Evolutionary conservation across 2,888 invertebrate genomes (phyloP), one percentile per base, ranked within the genome.

Genomic region (Eumerus sabulonum): DNA sequence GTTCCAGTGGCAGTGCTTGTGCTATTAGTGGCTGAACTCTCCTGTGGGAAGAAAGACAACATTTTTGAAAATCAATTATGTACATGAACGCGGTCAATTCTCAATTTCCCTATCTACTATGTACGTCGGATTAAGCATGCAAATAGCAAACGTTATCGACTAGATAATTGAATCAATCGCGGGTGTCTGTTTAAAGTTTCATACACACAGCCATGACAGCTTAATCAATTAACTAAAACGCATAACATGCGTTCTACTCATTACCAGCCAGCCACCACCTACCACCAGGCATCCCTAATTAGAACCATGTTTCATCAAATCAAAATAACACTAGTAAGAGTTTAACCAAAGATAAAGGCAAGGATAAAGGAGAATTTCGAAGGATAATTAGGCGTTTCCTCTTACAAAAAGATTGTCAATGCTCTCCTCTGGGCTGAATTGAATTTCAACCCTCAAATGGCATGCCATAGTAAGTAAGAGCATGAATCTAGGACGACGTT

Each of bases 1-100:
- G 90, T 90, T 86, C 83, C 83, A 17, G 84, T 84, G 0, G 84
- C 82, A n/a, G 84, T 84, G 14, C 84, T 85, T 4, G 88, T 88
- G 74, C 88, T 88, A 79, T 88, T 89, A 1, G 88, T 89, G 42
- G 88, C 87, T 35, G 88, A 88, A 4, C 89, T 90, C 50, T 88
- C 89, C 47, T 84, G 13, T 45, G 73, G 77, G 0, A 19, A 12
- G 63, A 38, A 42, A 5, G 4, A 9, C 7, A 7, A 27, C 27
- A 27, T 7, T 27, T 27, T 27, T 4, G 7, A 27, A 27, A 27
- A 7, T 27, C 27, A n/a, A n/a, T n/a, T n/a, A n/a, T n/a, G n/a
- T n/a, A n/a, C n/a, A n/a, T n/a, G n/a, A n/a, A n/a, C n/a, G n/a
- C n/a, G n/a, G n/a, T n/a, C n/a, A n/a, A n/a, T n/a, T n/a, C n/a